Base-by-base conservation (phyloP, 2,888 invertebrate species). In the Diarsia mendica region DNA sequence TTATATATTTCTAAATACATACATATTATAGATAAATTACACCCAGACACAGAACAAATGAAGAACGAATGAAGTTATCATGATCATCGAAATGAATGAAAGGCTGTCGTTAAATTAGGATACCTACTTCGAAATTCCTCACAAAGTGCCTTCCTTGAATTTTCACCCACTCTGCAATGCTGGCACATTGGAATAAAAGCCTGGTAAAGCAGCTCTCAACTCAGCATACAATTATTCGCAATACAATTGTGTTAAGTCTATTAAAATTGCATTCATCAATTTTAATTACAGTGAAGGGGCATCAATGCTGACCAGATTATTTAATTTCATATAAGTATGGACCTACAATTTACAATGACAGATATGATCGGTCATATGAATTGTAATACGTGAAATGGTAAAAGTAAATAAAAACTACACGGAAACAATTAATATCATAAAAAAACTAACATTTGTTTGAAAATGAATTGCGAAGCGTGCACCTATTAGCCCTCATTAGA, bases 181-280 rank as follows among this genome's bases (percentile, higher is more conserved):
- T 48, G 20, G 39, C 8, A 75, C 11, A 75, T 60, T 44, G 28
- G 28, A 49, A 55, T 48, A 55, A 55, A 73, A 61, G 13, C 20
- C 39, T n/a, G 60, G n/a, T 15, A 53, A 63, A 63, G 53, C 20
- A 33, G 18, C 51, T 60, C 18, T 44, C 39, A 67, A 51, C 20
- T 46, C 48, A 2, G 61, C 18, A 18, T 28, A 55, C 39, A 76
- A 76, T 68, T 68, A 76, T 49, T 63, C 53, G n/a, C 39, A 68
- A 44, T 49, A 67, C 8, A 33, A 55, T 63, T 77, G 53, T 68
- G 55, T 48, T 53, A 49, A 61, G 53, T 48, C 23, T 48, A 63
- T 76, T 67, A 55, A 76, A 76, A 76, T 67, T 76, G 28, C 39
- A 61, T 76, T 63, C 28, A 77, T 68, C 53, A 68, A 64, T 77